phyloP scores from a whole-genome alignment of 2,888 invertebrate genomes.

The Terebella lapidaria region DNA sequence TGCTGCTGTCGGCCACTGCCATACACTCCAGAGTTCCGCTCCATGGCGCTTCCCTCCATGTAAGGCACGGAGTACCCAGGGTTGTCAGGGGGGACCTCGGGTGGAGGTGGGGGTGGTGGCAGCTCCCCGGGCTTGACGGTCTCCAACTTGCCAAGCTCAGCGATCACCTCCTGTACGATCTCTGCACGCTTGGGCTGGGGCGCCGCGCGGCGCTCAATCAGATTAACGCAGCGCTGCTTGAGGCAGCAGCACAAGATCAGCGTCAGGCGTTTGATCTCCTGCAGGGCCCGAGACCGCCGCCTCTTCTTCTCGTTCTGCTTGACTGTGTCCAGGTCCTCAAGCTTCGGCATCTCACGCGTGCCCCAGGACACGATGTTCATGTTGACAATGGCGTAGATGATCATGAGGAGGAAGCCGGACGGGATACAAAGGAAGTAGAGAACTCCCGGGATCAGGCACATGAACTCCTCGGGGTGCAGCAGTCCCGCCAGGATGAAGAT shows the following conservation, averaged over 20 bases:
- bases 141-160: constrained; percentile 23
- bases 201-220: constrained; percentile 15
- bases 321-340: constrained; percentile 31
- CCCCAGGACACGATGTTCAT: constrained; percentile 50
- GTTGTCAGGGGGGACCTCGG: neutral
- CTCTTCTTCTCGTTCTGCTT: constrained; percentile 13
- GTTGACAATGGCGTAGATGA: constrained; percentile 47
- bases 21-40: neutral
- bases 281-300: constrained; percentile 7
- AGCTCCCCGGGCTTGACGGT: constrained; percentile 9
- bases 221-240: constrained; percentile 22
- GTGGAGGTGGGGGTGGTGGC: no score
- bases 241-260: constrained; percentile 25
- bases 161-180: constrained; percentile 27
- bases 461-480: constrained; percentile 46
- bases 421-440: constrained; percentile 49
- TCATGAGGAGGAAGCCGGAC: constrained; percentile 45
- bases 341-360: constrained; percentile 43
- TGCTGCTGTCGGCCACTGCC: no score
- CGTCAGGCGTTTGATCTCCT: constrained; percentile 20
- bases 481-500: constrained; percentile 37
- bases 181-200: constrained; percentile 22
- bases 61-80: neutral
- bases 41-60: neutral
- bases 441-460: constrained; percentile 34